Evolutionary conservation across 2,888 invertebrate species (phyloP), one percentile per base, ranked within the genome.

Genomic region (Standfussiana lucernea): DNA sequence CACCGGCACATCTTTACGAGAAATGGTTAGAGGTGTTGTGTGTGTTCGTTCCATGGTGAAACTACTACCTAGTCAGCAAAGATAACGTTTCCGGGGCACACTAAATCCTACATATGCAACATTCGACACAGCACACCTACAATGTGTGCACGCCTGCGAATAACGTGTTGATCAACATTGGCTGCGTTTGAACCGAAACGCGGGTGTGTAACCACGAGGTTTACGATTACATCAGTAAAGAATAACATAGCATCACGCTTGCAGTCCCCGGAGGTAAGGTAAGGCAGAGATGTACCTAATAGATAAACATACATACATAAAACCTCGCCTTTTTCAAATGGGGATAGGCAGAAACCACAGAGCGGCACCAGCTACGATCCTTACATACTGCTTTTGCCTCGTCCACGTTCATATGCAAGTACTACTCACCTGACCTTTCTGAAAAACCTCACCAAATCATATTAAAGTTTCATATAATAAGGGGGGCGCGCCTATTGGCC

Each of bases 131-230:
- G 11, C 21, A n/a, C 21, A 50, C 47, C 47, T 45, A 10, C 15
- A 42, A 35, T 47, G 35, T 35, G 8, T 28, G 28, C 67, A 67
- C 24, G 67, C 28, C 1, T 32, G 37, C 4, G 28, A 13, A 4
- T 35, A 61, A 28, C 35, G 24, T 15, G 4, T 69, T 77, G n/a
- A 32, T 45, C 32, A 69, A 45, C 1, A 68, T 79, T 67, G 10
- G 18, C n/a, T 40, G 8, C 59, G 11, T 77, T 78, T n/a, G 21
- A 47, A 59, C 24, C 4, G n/a, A 18, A 15, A 42, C 24, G 24
- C 2, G 13, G 8, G 15, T n/a, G 3, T 59, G n/a, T 47, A 50
- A 47, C 2, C 7, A n/a, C 6, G 1, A 10, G 28, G 11, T 47
- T 78, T 62, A 68, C 10, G 24, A 32, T 42, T 42, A 21, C 53